phyloP scores from a whole-genome alignment of 2,113 vertebrate species.

The Mohoua ochrocephala region DNA sequence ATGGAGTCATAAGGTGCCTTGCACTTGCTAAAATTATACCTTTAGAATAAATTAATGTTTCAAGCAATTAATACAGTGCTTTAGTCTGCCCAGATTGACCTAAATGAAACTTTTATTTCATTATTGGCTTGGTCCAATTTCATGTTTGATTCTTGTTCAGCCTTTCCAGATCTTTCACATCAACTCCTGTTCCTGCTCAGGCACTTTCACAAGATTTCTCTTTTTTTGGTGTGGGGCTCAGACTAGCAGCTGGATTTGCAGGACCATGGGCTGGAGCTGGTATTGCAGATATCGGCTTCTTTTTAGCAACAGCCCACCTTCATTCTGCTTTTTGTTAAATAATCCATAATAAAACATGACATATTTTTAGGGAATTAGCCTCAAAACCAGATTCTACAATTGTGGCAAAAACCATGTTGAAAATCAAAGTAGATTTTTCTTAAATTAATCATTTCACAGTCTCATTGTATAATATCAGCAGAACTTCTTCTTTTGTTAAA shows the following conservation, averaged over 20 bases:
- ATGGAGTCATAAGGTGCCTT: background rate
- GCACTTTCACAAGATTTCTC: background rate
- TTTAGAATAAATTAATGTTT: constrained; percentile 5
- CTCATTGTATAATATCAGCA: background rate
- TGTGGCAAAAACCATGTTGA: background rate
- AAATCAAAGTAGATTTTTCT: background rate
- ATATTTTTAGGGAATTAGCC: background rate
- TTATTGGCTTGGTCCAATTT: background rate
- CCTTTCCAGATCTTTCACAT: background rate
- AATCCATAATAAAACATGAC: background rate
- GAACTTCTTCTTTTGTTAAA: background rate
- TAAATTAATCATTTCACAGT: background rate
- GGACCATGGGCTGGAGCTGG: background rate
- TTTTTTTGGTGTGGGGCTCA: background rate
- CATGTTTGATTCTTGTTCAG: background rate
- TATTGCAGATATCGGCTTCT: background rate
- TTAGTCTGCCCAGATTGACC: background rate
- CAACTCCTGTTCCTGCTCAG: background rate
- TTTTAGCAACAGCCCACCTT: background rate
- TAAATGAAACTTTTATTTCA: background rate
- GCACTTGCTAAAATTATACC: background rate
- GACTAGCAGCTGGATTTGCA: background rate
- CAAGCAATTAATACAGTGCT: background rate
- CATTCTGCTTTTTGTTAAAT: background rate
- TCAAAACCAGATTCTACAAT: background rate